Evolutionary conservation across 2,797 vertebrate species (phyloP).

Genomic region (Iguana delicatissima): DNA sequence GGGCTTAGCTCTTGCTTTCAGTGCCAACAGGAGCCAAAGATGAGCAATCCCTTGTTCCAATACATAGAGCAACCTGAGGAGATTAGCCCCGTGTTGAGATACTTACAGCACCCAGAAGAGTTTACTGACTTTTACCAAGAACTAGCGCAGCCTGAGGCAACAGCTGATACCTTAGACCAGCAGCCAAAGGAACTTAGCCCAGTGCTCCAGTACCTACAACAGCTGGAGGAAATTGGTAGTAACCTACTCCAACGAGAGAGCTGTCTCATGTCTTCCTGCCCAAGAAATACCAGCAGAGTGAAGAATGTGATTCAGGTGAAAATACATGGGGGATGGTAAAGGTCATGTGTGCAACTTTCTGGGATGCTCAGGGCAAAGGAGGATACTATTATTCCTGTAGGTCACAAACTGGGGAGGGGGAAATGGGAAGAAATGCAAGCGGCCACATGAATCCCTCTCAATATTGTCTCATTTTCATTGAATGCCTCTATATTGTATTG

Average conservation of each 20-base stretch:
- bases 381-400: background rate
- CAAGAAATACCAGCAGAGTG: slow-evolving; percentile 26
- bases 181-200: slow-evolving; percentile 27
- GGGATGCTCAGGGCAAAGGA: background rate
- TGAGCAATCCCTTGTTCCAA: slow-evolving; percentile 33
- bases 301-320: slow-evolving; percentile 32
- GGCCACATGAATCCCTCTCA: too few species aligned
- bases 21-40: slow-evolving; percentile 13
- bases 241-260: slow-evolving; percentile 25
- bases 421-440: too few species aligned
- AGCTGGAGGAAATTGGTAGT: slow-evolving; percentile 33
- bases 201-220: slow-evolving; percentile 44
- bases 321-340: background rate
- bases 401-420: background rate
- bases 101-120: slow-evolving; percentile 39
- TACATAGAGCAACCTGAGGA: slow-evolving; percentile 3
- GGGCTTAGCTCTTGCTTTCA: background rate
- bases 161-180: slow-evolving; percentile 11
- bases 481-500: too few species aligned
- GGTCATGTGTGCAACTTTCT: slow-evolving; percentile 3
- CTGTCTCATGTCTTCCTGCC: slow-evolving; percentile 19
- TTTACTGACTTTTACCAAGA: slow-evolving; percentile 20
- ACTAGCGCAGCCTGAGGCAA: slow-evolving; percentile 5
- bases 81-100: slow-evolving; percentile 38
- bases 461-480: too few species aligned